Evolutionary conservation across 2,888 invertebrate genomes (phyloP).

Genomic region (Plutella xylostella): DNA sequence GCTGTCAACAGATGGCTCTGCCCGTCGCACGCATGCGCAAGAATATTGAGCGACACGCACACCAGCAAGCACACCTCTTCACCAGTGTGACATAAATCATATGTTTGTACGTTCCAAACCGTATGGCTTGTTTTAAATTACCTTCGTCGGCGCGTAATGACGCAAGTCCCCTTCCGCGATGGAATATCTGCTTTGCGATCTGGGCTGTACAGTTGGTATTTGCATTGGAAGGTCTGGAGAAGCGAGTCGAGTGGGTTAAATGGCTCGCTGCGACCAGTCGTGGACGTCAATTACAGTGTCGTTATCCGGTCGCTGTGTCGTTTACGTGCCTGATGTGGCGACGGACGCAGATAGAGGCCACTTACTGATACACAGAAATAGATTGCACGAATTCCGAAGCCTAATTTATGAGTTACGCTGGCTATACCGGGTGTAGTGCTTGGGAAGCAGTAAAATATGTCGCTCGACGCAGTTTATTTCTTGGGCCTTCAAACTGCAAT

Average conservation of each 20-base stretch:
- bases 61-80: slow-evolving; percentile 27
- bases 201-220: slow-evolving; percentile 21
- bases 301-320: slow-evolving; percentile 33
- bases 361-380: slow-evolving; percentile 6
- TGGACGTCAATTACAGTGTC: slow-evolving; percentile 54
- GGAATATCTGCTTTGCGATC: slow-evolving; percentile 23
- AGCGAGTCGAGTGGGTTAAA: slow-evolving; percentile 49
- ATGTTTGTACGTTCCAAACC: slow-evolving; percentile 52
- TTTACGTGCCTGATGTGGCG: neutral
- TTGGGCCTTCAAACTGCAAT: too few relatives aligned
- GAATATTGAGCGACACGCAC: slow-evolving; percentile 50
- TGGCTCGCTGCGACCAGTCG: slow-evolving; percentile 39
- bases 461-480: too few relatives aligned
- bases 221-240: slow-evolving; percentile 20
- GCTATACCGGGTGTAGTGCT: too few relatives aligned
- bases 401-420: too few relatives aligned
- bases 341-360: slow-evolving; percentile 3
- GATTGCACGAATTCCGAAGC: slow-evolving; percentile 1
- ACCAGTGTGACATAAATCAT: slow-evolving; percentile 49
- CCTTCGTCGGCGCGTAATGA: slow-evolving; percentile 49
- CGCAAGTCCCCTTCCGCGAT: slow-evolving; percentile 29
- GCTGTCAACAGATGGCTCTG: slow-evolving; percentile 61
- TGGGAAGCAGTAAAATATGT: too few relatives aligned
- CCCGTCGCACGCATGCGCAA: slow-evolving; percentile 48
- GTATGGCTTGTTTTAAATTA: slow-evolving; percentile 54